Evolutionary conservation across 35 echinoderm and acorn worm genomes (phyloP), one percentile per base, ranked within the genome.

Genomic region (Holothuria glaberrima): DNA sequence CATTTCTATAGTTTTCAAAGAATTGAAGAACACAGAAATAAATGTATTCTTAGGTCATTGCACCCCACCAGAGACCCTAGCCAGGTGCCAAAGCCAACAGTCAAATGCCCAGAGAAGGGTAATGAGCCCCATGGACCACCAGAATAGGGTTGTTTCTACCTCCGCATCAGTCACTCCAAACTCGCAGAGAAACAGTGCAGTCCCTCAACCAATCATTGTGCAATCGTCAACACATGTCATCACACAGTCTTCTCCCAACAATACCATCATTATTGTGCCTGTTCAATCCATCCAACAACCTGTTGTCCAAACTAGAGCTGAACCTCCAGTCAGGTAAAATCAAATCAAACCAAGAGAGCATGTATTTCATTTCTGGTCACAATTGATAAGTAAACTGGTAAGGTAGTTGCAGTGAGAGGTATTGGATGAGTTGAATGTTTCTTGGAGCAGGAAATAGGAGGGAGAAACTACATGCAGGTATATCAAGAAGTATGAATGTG

Each of bases 1-100:
- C 16, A 57, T 83, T 61, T 7, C 9, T 58, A 17, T 54, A 77
- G 50, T 4, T 24, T 28, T 83, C 32, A 60, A 14, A 58, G 80
- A 83, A 33, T 12, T 83, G 30, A 83, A 83, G 45, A 46, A 30
- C 14, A 21, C 28, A 29, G 80, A 83, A 61, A 20, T 30, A 19
- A 83, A 60, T 33, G n/a, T 57, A 58, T 63, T 35, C 32, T 46
- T 83, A 9, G 24, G 59, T 29, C 32, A 83, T 9, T 83, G 54
- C 27, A 31, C 59, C 3, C 27, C 50, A 7, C 80, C 80, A 3
- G 54, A 83, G 1, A 32, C 54, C 10, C n/a, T 48, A n/a, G 30
- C 22, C 12, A 83, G 20, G 9, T 60, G 80, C 56, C 24, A 50
- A 50, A 57, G 13, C 9, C 1, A 56, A 0, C 35, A 25, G 17